Evolutionary conservation across 2,888 invertebrate species (phyloP).

Genomic region (Pachymerium ferrugineum): DNA sequence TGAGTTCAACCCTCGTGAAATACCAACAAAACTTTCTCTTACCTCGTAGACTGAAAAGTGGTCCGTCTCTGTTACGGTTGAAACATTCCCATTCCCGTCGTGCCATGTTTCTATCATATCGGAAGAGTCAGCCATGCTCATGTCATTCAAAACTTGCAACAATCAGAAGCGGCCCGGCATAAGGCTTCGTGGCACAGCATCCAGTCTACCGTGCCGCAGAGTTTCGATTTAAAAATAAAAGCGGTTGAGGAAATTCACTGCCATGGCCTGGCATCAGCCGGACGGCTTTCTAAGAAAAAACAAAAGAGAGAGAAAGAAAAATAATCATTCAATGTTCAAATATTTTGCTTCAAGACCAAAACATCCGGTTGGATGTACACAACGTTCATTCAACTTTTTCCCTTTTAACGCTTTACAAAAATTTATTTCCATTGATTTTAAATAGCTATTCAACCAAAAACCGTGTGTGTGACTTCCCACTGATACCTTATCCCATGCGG

Average conservation of each 20-base stretch:
- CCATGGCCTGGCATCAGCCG: constrained; percentile 17
- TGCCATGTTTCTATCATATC: background rate
- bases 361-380: no score
- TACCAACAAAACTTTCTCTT: no score
- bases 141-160: background rate
- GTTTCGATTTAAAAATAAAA: background rate
- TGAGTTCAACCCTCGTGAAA: no score
- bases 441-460: no score
- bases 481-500: no score
- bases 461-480: no score
- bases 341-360: no score
- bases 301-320: background rate
- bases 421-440: no score
- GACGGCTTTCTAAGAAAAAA: background rate
- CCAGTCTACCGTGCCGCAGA: background rate
- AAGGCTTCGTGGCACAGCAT: background rate
- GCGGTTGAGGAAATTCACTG: background rate
- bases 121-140: background rate
- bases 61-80: background rate
- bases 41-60: constrained; percentile 9
- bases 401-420: no score
- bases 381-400: no score
- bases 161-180: background rate
- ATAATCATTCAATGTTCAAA: background rate
- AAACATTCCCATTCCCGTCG: background rate